Percentiles rank a stretch among this genome's conserved stretches.
These are phyloP conservation scores for Chionis minor DNA, from an alignment of 2,113 vertebrate genomes.

Conservation along the genomic window DNA sequence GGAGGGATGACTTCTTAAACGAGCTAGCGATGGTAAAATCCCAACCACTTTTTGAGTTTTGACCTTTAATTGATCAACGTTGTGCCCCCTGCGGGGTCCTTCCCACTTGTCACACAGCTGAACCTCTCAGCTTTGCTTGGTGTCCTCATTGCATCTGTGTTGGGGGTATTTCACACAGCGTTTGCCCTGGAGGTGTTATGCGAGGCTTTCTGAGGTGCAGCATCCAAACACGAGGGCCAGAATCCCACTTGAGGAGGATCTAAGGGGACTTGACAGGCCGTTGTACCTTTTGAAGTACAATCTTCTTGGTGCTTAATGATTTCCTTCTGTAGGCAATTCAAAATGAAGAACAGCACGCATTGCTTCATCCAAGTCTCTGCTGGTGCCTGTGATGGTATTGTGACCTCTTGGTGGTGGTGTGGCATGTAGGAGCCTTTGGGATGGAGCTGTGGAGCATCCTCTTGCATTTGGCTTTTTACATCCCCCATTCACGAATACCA, in stretches of 20 bases:
- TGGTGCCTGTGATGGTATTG: neutral
- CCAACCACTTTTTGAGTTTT: neutral
- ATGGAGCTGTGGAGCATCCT: neutral
- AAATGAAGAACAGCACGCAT: neutral
- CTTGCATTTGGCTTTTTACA: neutral
- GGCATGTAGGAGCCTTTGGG: neutral
- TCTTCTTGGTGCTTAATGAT: neutral
- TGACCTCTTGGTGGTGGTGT: neutral
- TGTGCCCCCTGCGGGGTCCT: neutral
- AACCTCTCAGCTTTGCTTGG: neutral
- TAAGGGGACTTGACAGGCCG: rapidly evolving
- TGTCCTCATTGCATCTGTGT: neutral
- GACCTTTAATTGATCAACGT: neutral
- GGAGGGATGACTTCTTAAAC: neutral
- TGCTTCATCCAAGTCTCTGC: neutral
- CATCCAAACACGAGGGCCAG: neutral
- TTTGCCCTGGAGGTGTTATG: neutral
- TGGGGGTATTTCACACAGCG: neutral
- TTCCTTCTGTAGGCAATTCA: neutral
- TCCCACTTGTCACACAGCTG: neutral
- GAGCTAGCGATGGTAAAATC: neutral
- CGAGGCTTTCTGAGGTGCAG: neutral
- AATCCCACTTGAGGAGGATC: neutral
- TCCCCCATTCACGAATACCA: neutral
- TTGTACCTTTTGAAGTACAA: neutral